Evolutionary conservation across 2,113 vertebrate species (phyloP).

Genomic region (Daubentonia madagascariensis): DNA sequence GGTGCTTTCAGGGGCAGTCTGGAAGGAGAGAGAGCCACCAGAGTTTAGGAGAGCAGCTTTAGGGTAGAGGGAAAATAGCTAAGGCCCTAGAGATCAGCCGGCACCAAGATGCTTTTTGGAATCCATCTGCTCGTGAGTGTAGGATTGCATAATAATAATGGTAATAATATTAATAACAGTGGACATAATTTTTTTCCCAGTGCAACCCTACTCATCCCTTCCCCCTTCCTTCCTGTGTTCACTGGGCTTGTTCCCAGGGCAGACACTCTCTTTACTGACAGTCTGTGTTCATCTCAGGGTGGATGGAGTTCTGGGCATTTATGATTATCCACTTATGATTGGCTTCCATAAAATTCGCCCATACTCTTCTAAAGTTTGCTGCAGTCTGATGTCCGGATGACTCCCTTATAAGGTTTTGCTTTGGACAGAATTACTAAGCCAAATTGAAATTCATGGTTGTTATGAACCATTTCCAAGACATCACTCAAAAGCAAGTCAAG

Average conservation of each 20-base stretch:
- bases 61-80: not conserved
- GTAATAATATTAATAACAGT: not conserved
- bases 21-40: not conserved
- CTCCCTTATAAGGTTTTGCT: constrained; percentile 53
- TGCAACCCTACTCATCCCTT: not conserved
- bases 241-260: not conserved
- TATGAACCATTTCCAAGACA: constrained; percentile 61
- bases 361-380: not conserved
- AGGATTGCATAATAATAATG: not conserved
- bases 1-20: not conserved
- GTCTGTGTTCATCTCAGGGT: not conserved
- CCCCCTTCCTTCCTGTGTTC: not conserved
- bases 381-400: constrained; percentile 41
- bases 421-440: constrained; percentile 32
- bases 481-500: constrained; percentile 29
- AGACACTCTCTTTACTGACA: not conserved
- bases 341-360: not conserved
- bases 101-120: not conserved
- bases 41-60: not conserved
- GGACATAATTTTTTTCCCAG: not conserved
- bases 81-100: not conserved
- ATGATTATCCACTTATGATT: constrained; percentile 1
- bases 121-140: not conserved
- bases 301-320: not conserved
- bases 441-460: constrained; percentile 66